Evolutionary conservation across 2,113 vertebrate genomes (phyloP).

Genomic region (Shinisaurus crocodilurus): DNA sequence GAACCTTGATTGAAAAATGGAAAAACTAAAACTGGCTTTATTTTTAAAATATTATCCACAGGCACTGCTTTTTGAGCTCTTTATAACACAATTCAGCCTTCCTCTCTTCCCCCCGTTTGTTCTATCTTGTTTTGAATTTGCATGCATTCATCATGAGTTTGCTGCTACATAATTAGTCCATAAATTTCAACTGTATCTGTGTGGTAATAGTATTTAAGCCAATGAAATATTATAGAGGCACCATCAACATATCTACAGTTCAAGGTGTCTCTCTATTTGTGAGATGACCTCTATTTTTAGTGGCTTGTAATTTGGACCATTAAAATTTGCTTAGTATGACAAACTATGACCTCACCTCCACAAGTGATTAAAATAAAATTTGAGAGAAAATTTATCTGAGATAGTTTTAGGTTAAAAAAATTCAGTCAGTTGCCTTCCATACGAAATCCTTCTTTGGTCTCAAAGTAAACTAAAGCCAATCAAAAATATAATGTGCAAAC

Average conservation of each 20-base stretch:
- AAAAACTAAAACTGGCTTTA: neutral
- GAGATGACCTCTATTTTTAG: slow-evolving; percentile 49
- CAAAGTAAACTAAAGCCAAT: neutral
- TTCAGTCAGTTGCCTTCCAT: neutral
- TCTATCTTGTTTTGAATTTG: slow-evolving; percentile 26
- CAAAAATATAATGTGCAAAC: neutral
- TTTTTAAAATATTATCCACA: neutral
- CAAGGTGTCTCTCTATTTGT: slow-evolving; percentile 39
- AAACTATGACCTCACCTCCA: slow-evolving; percentile 37
- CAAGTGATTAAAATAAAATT: slow-evolving; percentile 2
- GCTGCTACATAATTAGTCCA: neutral
- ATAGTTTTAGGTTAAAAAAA: neutral
- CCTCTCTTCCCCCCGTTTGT: neutral
- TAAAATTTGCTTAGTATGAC: slow-evolving; percentile 37
- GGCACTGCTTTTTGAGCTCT: neutral
- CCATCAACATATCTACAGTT: slow-evolving; percentile 17
- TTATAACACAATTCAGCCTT: neutral
- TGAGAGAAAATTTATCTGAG: neutral
- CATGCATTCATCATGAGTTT: neutral
- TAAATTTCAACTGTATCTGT: slow-evolving; percentile 6
- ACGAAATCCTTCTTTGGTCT: slow-evolving; percentile 11
- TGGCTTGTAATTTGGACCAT: slow-evolving; percentile 25
- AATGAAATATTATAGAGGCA: neutral
- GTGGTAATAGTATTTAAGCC: slow-evolving; percentile 35
- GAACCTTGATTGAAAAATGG: neutral